Evolutionary conservation across 2,888 invertebrate genomes (phyloP), one percentile per base, ranked within the genome.

Genomic region (Tyria jacobaeae): DNA sequence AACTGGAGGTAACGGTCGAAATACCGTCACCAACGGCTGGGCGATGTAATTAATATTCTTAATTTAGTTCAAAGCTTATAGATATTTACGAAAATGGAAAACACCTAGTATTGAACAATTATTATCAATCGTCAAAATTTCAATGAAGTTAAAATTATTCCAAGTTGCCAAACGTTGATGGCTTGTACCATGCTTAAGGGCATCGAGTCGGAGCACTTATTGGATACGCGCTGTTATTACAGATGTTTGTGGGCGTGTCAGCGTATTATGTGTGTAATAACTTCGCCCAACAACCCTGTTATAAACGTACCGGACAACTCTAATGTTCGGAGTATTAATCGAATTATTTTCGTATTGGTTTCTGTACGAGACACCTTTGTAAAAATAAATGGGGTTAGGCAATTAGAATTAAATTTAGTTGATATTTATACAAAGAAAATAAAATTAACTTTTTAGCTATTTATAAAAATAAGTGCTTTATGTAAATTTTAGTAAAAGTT

Each of bases 171-270:
- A 44, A 7, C 17, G 15, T 52, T 48, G 41, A 1, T 53, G 4
- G 10, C 17, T 55, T 21, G 39, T 7, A 34, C 62, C 57, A 47
- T 12, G 15, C 7, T 0, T 35, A 12, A 50, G 34, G 21, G 41
- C 51, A 58, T 57, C 49, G 64, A 65, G 64, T 66, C n/a, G n/a
- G n/a, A 71, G 75, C 83, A 82, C 84, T 88, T 88, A 88, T 87
- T 88, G 84, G 87, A 83, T 81, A 76, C 79, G 76, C 84, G 84
- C 81, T 80, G 83, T 87, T 87, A 89, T 89, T 85, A 82, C 84
- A 72, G 76, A 83, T 79, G 85, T 86, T 88, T 84, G 71, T 64
- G 82, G 79, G 76, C 80, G 78, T 83, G 83, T 77, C 73, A 75
- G 64, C 68, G 80, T 73, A 81, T 82, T 84, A 81, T 76, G 74